A percentile compares a stretch with the other conserved stretches of the same genome.
These are phyloP conservation scores for Luehdorfia chinensis DNA, from an alignment of 1,140 invertebrate species.

Conservation along the genomic window DNA sequence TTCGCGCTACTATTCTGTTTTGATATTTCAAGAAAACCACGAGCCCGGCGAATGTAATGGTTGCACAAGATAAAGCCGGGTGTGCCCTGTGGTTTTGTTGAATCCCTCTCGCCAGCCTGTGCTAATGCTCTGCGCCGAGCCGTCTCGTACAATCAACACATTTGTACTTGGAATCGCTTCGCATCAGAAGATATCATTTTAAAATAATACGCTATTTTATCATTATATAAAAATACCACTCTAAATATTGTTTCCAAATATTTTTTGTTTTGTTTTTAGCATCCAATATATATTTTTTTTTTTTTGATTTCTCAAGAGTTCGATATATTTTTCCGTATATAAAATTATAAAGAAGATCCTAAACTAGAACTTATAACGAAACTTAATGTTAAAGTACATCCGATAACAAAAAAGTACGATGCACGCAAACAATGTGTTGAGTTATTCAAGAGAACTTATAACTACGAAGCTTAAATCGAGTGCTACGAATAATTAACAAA, in stretches of 20 bases:
- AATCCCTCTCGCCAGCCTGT: not conserved
- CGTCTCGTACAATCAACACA: constrained; percentile 28
- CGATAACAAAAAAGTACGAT: constrained; percentile 43
- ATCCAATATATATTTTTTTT: constrained; percentile 44
- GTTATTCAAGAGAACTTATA: constrained; percentile 8
- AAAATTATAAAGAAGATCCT: constrained; percentile 36
- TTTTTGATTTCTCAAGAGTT: constrained; percentile 4
- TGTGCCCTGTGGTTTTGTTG: too few species aligned
- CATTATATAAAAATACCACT: constrained; percentile 67
- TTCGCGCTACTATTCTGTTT: constrained; percentile 43
- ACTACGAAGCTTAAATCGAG: not conserved
- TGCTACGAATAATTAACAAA: constrained; percentile 6
- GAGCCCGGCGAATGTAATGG: too few species aligned
- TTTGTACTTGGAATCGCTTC: constrained; percentile 67
- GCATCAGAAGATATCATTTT: constrained; percentile 40
- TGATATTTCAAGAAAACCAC: constrained; percentile 40
- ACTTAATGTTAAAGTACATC: constrained; percentile 40
- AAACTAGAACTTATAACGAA: constrained; percentile 38
- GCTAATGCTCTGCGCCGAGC: constrained; percentile 36
- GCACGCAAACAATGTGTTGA: constrained; percentile 27
- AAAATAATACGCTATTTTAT: constrained; percentile 56
- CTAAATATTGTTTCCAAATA: constrained; percentile 59
- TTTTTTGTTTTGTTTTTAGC: constrained; percentile 36
- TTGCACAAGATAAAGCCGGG: too few species aligned
- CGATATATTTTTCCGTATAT: constrained; percentile 27